phyloP scores from a whole-genome alignment of 2,113 vertebrate species.

The Lagopus muta region DNA sequence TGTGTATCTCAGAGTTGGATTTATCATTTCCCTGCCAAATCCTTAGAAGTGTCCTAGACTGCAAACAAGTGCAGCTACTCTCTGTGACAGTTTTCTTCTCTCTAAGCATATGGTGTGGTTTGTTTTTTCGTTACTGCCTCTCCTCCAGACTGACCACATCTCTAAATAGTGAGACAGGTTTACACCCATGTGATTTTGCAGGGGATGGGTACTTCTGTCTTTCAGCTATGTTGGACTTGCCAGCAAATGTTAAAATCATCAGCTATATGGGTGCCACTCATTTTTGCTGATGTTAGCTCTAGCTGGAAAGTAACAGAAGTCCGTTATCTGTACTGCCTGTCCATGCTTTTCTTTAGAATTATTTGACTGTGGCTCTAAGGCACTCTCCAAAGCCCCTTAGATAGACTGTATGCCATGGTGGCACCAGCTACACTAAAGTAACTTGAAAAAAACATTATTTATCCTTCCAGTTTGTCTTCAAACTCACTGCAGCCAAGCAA shows the following conservation, averaged over 20 bases:
- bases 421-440: not conserved
- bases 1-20: not conserved
- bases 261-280: not conserved
- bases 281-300: not conserved
- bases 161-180: not conserved
- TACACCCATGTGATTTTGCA: not conserved
- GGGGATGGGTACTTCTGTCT: not conserved
- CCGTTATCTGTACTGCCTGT: not conserved
- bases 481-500: constrained; percentile 86
- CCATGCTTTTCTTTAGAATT: not conserved
- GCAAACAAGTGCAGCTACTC: not conserved
- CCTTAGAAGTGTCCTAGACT: not conserved
- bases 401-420: not conserved
- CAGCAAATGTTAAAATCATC: not conserved
- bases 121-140: not conserved
- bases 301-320: not conserved
- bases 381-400: not conserved
- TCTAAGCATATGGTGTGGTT: not conserved
- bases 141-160: not conserved
- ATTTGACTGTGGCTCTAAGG: not conserved
- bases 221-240: not conserved
- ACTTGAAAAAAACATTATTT: not conserved
- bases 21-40: not conserved
- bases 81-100: not conserved
- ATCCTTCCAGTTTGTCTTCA: constrained; percentile 90